A percentile compares a stretch with the other conserved stretches of the same genome.
These are phyloP conservation scores for Trichonephila clavipes DNA, from an alignment of 1,140 invertebrate genomes.

Conservation along the genomic window DNA sequence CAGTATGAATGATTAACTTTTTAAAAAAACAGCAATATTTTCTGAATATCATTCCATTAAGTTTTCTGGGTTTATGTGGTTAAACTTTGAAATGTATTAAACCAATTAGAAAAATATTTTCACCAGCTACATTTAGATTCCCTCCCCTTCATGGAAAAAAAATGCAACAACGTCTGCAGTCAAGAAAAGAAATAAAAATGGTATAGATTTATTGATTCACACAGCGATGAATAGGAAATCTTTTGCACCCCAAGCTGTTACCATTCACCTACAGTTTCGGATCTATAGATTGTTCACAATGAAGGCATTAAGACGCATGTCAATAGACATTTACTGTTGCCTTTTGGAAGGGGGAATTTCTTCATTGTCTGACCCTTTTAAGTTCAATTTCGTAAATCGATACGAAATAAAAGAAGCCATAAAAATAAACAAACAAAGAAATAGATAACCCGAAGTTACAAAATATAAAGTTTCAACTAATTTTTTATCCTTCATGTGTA, in stretches of 20 bases:
- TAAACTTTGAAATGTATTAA: not conserved
- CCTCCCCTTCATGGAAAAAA: not conserved
- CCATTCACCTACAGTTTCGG: not conserved
- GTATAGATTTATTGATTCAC: conserved; percentile 50
- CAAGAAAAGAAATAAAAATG: not conserved
- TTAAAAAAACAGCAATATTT: not conserved
- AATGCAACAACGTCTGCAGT: not conserved
- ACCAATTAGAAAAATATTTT: not conserved
- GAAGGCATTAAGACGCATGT: conserved; percentile 1
- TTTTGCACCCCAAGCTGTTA: conserved; percentile 38
- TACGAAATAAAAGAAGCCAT: not conserved
- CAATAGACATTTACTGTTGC: not conserved
- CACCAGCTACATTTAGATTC: not conserved
- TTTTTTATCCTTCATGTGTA: not conserved
- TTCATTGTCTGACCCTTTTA: not conserved
- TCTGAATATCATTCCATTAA: not conserved
- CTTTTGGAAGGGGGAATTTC: not conserved
- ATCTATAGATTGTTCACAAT: not conserved
- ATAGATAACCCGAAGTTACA: not conserved
- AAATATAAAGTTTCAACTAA: not conserved
- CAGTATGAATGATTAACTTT: too few species aligned
- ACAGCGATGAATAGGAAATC: conserved; percentile 56
- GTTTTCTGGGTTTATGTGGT: not conserved
- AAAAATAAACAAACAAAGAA: not conserved
- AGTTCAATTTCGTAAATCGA: not conserved